Evolutionary conservation across 2,113 vertebrate genomes (phyloP).

Genomic region (Rhea americana): DNA sequence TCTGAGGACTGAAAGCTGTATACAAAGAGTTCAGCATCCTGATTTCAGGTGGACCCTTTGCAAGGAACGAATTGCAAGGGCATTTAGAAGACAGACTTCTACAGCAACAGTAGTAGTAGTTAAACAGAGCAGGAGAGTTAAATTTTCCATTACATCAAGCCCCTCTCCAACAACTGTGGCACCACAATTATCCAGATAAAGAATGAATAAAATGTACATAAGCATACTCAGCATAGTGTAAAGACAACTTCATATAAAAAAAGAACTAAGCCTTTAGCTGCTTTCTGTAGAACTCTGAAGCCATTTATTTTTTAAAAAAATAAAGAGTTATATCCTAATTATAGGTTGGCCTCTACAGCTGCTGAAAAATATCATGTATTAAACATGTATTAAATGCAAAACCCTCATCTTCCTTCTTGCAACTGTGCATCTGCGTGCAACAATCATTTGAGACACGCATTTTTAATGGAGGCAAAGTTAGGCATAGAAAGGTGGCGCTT

Average conservation of each 20-base stretch:
- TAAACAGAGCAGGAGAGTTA: rapidly evolving
- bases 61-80: neutral
- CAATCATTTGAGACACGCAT: rapidly evolving
- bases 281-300: neutral
- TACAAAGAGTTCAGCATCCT: neutral
- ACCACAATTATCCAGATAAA: neutral
- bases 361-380: neutral
- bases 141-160: neutral
- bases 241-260: rapidly evolving
- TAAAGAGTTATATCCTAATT: neutral
- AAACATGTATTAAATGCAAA: neutral
- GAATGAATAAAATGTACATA: too few relatives aligned
- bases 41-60: neutral
- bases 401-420: too few relatives aligned
- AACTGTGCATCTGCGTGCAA: neutral
- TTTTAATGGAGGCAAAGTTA: neutral
- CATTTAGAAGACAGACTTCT: neutral
- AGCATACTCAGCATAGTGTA: rapidly evolving
- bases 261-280: neutral
- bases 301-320: neutral
- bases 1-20: neutral
- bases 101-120: neutral
- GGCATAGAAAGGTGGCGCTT: neutral
- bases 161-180: neutral
- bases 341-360: neutral